A percentile compares a stretch with the other conserved stretches of the same genome.
Conservation (phyloP, 2,113 vertebrate genomes). For the Mystacornis crossleyi region DNA sequence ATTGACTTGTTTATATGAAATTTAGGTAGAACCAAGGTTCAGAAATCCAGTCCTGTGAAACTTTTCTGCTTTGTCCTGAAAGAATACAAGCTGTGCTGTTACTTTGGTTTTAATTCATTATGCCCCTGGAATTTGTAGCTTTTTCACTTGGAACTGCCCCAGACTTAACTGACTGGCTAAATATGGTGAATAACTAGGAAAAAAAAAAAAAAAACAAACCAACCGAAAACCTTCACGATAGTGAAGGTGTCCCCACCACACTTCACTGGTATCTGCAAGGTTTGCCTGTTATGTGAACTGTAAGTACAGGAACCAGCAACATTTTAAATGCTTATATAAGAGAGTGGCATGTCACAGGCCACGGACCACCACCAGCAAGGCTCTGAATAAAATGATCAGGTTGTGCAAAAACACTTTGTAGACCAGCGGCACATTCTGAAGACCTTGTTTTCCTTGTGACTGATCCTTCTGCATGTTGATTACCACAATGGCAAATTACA, state of each 20-base stretch:
- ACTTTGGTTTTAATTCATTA: background rate
- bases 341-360: too few relatives aligned
- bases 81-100: background rate
- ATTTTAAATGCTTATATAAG: background rate
- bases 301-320: background rate
- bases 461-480: background rate
- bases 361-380: rapidly evolving
- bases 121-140: background rate
- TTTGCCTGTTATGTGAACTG: background rate
- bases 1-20: background rate
- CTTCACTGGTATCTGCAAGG: background rate
- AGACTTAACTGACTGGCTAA: background rate
- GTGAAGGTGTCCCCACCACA: rapidly evolving
- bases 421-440: background rate
- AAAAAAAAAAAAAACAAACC: background rate
- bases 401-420: background rate
- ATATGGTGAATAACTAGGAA: background rate
- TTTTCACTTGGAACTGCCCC: background rate
- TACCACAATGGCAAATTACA: background rate
- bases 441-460: background rate
- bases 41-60: background rate
- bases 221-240: rapidly evolving
- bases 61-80: background rate
- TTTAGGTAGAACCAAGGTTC: background rate
- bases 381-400: background rate